phyloP scores from a whole-genome alignment of 2,888 invertebrate genomes.

The Alitta virens region DNA sequence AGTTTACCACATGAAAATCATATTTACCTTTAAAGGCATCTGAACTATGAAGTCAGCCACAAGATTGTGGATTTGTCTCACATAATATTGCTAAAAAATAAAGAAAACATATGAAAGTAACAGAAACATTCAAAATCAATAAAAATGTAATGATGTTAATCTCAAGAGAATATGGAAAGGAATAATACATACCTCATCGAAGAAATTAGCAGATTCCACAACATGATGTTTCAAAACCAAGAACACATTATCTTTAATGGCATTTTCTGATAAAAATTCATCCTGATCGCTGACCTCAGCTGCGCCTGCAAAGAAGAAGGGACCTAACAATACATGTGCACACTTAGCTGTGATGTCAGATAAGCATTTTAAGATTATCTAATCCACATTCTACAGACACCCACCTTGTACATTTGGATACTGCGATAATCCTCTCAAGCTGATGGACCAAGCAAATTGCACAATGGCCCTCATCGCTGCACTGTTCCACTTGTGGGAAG shows the following conservation, averaged over 20 bases:
- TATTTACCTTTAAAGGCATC: slow-evolving; percentile 90
- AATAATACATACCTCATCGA: slow-evolving; percentile 61
- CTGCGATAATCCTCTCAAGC: slow-evolving; percentile 60
- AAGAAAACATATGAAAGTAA: not conserved
- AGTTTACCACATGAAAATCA: not conserved
- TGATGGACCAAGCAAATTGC: slow-evolving; percentile 71
- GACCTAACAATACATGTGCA: too few relatives aligned
- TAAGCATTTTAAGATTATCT: too few relatives aligned
- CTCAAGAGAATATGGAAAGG: not conserved
- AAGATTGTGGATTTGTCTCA: slow-evolving; percentile 77
- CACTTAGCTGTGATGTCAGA: too few relatives aligned
- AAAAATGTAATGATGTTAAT: too few relatives aligned
- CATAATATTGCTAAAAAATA: slow-evolving; percentile 69
- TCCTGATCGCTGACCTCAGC: slow-evolving; percentile 70
- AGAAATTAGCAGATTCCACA: slow-evolving; percentile 65
- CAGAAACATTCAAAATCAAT: not conserved
- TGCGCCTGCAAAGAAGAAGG: slow-evolving; percentile 28
- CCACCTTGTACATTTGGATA: slow-evolving; percentile 37
- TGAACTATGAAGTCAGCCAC: slow-evolving; percentile 88
- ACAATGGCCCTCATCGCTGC: slow-evolving; percentile 61
- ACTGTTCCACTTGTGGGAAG: slow-evolving; percentile 55
- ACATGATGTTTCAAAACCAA: slow-evolving; percentile 74
- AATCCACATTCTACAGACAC: too few relatives aligned
- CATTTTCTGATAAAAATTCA: slow-evolving; percentile 75
- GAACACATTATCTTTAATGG: slow-evolving; percentile 77